These are phyloP conservation scores for Eurytoma adleriae DNA, from an alignment of 2,888 invertebrate species.

Conservation along the genomic window DNA sequence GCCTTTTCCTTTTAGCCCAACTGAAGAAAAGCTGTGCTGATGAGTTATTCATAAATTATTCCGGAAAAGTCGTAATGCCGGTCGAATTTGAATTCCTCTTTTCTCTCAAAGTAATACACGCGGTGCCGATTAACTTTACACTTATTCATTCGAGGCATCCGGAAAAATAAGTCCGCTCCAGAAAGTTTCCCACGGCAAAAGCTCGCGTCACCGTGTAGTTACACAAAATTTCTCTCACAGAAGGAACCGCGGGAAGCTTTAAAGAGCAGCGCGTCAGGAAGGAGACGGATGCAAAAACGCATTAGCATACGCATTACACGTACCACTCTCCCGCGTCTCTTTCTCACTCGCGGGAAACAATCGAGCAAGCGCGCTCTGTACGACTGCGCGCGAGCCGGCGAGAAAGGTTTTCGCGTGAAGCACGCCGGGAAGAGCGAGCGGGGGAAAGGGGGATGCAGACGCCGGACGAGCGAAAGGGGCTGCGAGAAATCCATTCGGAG, in stretches of 20 bases:
- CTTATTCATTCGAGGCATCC: no score
- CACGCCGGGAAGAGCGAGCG: not conserved
- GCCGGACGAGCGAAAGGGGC: conserved; percentile 29
- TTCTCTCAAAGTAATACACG: no score
- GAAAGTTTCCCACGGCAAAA: no score
- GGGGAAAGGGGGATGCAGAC: not conserved
- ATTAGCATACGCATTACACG: conserved; percentile 44
- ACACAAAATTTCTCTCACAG: conserved; percentile 18
- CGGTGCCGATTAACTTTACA: no score
- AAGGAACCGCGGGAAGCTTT: conserved; percentile 28
- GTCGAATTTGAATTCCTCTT: no score
- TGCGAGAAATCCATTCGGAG: conserved; percentile 48
- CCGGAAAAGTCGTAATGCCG: no score
- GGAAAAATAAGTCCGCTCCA: no score
- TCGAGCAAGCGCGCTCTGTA: conserved; percentile 30
- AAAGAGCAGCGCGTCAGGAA: conserved; percentile 13
- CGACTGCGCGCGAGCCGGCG: conserved; percentile 29
- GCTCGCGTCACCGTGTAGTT: not conserved
- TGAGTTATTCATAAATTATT: no score
- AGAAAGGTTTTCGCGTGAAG: conserved; percentile 51
- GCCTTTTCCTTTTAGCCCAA: no score
- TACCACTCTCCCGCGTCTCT: not conserved
- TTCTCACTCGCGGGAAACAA: conserved; percentile 36
- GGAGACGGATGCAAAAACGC: conserved; percentile 37
- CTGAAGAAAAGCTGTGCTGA: no score